Percentiles rank a stretch among this genome's conserved stretches.
Conservation (phyloP, 2,797 vertebrate species). For the Oreochromis mossambicus region DNA sequence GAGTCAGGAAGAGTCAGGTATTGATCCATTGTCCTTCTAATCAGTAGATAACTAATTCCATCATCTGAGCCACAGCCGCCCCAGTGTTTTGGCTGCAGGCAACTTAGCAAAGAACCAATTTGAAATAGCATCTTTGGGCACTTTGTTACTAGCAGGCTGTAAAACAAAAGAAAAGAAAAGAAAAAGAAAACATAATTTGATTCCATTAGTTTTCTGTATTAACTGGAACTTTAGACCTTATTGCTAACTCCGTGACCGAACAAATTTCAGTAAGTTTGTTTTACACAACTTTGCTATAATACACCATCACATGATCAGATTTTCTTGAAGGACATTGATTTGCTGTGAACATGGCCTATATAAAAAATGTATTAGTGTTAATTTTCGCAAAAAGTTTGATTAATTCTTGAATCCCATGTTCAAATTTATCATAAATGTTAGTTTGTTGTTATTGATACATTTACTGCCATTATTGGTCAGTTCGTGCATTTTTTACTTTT, state of each 20-base stretch:
- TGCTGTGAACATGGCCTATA: not conserved
- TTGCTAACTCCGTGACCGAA: not conserved
- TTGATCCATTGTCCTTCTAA: not conserved
- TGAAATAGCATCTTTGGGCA: not conserved
- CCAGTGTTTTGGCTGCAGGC: not conserved
- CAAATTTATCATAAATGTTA: not conserved
- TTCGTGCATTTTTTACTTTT: not conserved
- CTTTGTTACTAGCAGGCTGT: not conserved
- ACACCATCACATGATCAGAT: not conserved
- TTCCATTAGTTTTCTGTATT: not conserved
- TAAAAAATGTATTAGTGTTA: not conserved
- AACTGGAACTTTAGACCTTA: not conserved
- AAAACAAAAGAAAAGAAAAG: not conserved
- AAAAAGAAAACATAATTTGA: not conserved
- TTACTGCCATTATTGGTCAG: not conserved
- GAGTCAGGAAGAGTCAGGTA: not conserved
- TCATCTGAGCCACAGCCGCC: not conserved
- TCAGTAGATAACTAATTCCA: not conserved
- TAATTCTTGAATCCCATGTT: not conserved
- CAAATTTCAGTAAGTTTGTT: not conserved
- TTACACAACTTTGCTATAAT: not conserved
- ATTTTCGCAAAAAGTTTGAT: not conserved
- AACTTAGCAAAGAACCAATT: not conserved
- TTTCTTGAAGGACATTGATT: not conserved
- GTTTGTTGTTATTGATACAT: not conserved